Conservation (phyloP, 2,797 vertebrate genomes). For the Megaceryle alcyon region DNA sequence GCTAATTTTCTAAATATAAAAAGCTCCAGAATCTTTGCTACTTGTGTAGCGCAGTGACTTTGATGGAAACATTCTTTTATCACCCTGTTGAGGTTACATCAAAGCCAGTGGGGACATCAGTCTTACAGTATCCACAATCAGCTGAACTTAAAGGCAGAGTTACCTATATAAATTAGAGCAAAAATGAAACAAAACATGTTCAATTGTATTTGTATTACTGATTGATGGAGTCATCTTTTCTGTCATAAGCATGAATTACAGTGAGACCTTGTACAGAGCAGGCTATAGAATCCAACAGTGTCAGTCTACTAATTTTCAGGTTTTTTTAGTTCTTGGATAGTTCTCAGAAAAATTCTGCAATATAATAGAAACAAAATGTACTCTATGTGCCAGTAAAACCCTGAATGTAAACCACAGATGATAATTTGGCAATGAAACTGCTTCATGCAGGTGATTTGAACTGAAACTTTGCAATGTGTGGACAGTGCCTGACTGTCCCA, state of each 20-base stretch:
- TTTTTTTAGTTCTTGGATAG: slow-evolving; percentile 79
- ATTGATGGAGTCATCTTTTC: slow-evolving; percentile 70
- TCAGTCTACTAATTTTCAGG: slow-evolving; percentile 83
- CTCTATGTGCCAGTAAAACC: background rate
- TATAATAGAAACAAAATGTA: background rate
- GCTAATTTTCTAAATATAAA: background rate
- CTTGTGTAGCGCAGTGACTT: background rate
- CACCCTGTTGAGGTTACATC: background rate
- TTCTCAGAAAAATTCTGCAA: slow-evolving; percentile 80
- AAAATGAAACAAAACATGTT: background rate
- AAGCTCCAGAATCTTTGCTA: background rate
- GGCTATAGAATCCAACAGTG: slow-evolving; percentile 82
- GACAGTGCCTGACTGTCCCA: background rate
- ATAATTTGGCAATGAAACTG: background rate
- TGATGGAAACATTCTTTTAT: background rate
- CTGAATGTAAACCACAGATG: background rate
- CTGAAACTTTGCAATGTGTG: background rate
- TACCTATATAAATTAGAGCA: background rate
- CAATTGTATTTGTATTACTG: slow-evolving; percentile 60
- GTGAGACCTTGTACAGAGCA: slow-evolving; percentile 83
- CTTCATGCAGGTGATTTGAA: background rate
- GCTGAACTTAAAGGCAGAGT: background rate
- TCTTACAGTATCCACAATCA: background rate
- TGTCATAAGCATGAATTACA: slow-evolving; percentile 83
- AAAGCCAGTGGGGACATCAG: background rate